Evolutionary conservation across 2,113 vertebrate species (phyloP).

Genomic region (Paratilapia polleni): DNA sequence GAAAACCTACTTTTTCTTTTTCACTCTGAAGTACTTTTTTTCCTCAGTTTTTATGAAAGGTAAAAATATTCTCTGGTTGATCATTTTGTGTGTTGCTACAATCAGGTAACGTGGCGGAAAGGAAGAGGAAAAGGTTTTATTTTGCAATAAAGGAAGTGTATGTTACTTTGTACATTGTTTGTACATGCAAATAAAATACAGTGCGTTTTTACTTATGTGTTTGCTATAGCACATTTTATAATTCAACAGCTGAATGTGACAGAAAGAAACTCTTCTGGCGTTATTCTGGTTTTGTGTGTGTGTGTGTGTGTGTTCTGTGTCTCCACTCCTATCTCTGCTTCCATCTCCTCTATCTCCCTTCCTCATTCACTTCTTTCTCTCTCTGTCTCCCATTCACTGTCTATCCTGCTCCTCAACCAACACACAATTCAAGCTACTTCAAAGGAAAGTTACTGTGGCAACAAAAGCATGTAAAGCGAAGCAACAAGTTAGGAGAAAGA

Average conservation of each 20-base stretch:
- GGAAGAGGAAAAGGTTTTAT: neutral
- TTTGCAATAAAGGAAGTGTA: neutral
- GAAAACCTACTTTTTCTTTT: slow-evolving; percentile 36
- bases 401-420: neutral
- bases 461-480: slow-evolving; percentile 1
- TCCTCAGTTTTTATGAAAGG: slow-evolving; percentile 9
- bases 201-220: neutral
- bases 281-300: slow-evolving; percentile 21
- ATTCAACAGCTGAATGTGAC: slow-evolving; percentile 33
- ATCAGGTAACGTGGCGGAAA: neutral
- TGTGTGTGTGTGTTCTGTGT: neutral
- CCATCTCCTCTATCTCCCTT: neutral
- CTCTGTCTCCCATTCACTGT: neutral
- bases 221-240: slow-evolving; percentile 18
- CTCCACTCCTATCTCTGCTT: neutral
- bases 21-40: neutral
- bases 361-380: neutral
- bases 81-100: neutral
- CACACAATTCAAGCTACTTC: slow-evolving; percentile 34
- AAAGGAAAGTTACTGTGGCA: slow-evolving; percentile 32
- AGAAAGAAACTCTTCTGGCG: neutral
- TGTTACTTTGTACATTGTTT: neutral
- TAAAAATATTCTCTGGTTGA: neutral
- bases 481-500: neutral
- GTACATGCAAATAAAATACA: neutral